Evolutionary conservation across 2,113 vertebrate genomes (phyloP).

Genomic region (Peromyscus leucopus): DNA sequence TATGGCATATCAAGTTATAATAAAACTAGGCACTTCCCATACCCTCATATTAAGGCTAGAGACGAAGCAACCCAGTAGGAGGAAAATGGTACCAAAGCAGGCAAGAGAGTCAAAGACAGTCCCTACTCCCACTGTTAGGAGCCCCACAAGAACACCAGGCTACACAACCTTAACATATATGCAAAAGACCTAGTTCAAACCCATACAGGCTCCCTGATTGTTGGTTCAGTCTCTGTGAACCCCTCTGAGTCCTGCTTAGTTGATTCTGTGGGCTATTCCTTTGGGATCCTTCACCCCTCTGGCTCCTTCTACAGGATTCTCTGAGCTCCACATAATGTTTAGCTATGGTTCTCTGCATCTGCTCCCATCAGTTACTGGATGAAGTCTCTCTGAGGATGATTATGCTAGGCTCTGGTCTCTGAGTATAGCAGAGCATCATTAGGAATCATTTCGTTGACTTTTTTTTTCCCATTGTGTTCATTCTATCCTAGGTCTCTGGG

Average conservation of each 20-base stretch:
- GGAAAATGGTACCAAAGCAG: background rate
- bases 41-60: background rate
- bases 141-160: background rate
- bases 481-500: background rate
- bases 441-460: background rate
- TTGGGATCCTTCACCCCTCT: too few relatives aligned
- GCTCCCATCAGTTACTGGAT: too few relatives aligned
- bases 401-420: accelerated
- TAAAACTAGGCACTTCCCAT: background rate
- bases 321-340: too few relatives aligned
- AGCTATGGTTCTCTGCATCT: too few relatives aligned
- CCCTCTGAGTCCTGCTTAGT: too few relatives aligned
- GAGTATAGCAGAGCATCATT: background rate
- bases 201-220: background rate
- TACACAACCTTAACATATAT: background rate
- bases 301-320: too few relatives aligned
- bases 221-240: too few relatives aligned
- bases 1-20: background rate
- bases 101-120: background rate
- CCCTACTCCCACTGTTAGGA: background rate
- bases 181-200: background rate
- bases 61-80: background rate
- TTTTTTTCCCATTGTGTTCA: background rate
- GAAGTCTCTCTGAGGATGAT: background rate
- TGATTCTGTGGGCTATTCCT: too few relatives aligned